These are phyloP conservation scores for Cheilosia impressa DNA, from an alignment of 2,888 invertebrate species.

Conservation along the genomic window DNA sequence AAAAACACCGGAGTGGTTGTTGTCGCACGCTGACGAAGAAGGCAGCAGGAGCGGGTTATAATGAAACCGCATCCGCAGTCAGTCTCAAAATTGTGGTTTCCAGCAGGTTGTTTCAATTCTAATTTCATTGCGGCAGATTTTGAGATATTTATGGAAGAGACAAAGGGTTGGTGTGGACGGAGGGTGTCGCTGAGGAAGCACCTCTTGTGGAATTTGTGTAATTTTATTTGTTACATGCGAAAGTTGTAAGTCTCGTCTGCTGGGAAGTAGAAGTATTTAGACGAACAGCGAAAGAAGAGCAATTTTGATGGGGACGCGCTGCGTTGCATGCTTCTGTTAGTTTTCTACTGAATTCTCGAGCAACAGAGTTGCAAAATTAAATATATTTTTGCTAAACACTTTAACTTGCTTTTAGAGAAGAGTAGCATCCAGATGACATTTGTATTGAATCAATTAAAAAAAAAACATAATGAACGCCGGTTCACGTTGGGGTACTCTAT, in stretches of 20 bases:
- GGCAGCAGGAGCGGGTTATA: conserved; percentile 60
- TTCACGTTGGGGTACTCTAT: too few species aligned
- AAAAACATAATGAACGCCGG: too few species aligned
- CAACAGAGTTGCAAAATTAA: background rate
- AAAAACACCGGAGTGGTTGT: conserved; percentile 45
- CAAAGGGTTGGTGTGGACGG: conserved; percentile 28
- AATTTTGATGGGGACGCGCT: conserved; percentile 9
- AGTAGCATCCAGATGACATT: too few species aligned
- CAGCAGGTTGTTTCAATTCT: conserved; percentile 75
- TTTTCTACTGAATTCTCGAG: conserved; percentile 16
- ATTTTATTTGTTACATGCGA: conserved; percentile 59
- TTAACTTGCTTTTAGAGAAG: background rate
- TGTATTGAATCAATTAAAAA: too few species aligned
- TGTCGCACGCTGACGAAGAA: conserved; percentile 66
- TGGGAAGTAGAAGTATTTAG: background rate
- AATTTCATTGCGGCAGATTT: conserved; percentile 76
- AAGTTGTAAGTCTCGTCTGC: conserved; percentile 27
- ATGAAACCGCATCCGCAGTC: conserved; percentile 75
- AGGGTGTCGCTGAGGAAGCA: conserved; percentile 51
- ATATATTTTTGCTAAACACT: conserved; percentile 2
- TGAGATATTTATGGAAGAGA: conserved; percentile 71
- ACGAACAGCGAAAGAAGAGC: conserved; percentile 30
- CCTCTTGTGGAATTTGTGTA: conserved; percentile 70
- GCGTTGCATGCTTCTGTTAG: background rate
- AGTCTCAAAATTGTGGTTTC: conserved; percentile 74